Evolutionary conservation across 1,140 invertebrate genomes (phyloP), one percentile per base, ranked within the genome.

Genomic region (Euschistus heros): DNA sequence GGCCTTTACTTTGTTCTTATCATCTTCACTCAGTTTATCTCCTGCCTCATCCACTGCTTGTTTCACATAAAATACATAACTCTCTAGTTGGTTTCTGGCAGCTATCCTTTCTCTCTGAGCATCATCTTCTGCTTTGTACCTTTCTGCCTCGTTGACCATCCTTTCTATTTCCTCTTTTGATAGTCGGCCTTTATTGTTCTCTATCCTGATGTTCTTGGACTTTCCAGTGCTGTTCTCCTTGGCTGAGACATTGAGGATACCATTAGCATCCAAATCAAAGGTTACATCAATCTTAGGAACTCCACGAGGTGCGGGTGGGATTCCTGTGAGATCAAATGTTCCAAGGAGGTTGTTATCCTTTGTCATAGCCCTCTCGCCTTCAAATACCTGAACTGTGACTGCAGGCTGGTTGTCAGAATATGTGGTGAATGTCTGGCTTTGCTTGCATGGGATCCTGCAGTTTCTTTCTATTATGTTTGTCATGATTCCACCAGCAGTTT

Each of bases 121-220:
- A 78, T 80, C 73, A 86, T 88, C 67, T 71, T 71, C 70, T 84
- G 85, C 70, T 59, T 68, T 70, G 62, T 71, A 72, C 47, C 80
- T 80, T 42, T 87, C 84, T 10, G 87, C 86, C 37, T 89, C 87
- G n/a, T 80, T 75, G 14, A 97, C 80, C 94, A 97, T 97, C 33
- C 86, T 80, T 70, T 96, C 91, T 69, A 97, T 97, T 71, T 97
- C 92, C 26, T 88, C 87, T 73, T 94, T 92, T 24, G 84, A 87
- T 2, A 97, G 78, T 22, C 93, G 83, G 3, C 93, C 92, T 74
- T 94, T 95, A 73, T 97, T 93, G 72, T 97, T 97, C 24, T 69
- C 81, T 79, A 59, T 78, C 79, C 30, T 78, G 74, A 68, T 82
- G 80, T 71, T 81, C 80, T 22, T 76, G 75, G 82, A 82, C 64